Conservation (phyloP, 2,888 invertebrate genomes). For the Zele albiditarsus region DNA sequence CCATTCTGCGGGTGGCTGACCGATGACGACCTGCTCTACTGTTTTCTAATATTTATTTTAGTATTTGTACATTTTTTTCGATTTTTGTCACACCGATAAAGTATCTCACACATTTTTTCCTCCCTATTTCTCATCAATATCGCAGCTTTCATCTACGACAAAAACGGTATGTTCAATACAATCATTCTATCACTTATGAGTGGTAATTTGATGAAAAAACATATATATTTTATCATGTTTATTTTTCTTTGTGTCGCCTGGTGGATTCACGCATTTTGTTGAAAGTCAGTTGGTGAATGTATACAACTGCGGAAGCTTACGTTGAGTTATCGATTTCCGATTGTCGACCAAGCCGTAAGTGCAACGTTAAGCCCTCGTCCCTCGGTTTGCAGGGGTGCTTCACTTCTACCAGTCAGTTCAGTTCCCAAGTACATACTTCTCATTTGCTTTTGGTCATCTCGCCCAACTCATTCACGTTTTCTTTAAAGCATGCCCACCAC, state of each 20-base stretch:
- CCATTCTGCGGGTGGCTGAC: slow-evolving; percentile 56
- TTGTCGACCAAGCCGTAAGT: slow-evolving; percentile 44
- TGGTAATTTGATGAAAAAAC: background rate
- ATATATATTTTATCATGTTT: background rate
- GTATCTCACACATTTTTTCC: background rate
- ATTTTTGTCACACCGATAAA: background rate
- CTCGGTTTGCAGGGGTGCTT: slow-evolving; percentile 36
- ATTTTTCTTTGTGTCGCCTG: background rate
- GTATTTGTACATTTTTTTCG: slow-evolving; percentile 12
- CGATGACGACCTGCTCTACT: slow-evolving; percentile 47
- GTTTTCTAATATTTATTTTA: background rate
- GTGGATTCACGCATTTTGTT: background rate
- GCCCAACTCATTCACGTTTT: background rate
- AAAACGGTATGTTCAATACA: no score
- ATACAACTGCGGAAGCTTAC: slow-evolving; percentile 33
- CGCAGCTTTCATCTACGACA: no score
- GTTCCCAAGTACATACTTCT: background rate
- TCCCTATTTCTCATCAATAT: background rate
- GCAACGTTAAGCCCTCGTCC: slow-evolving; percentile 46
- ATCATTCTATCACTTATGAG: no score
- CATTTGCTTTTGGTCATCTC: background rate
- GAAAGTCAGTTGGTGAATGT: slow-evolving; percentile 14
- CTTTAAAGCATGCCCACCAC: background rate
- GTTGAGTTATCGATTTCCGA: slow-evolving; percentile 52
- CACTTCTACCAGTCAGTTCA: slow-evolving; percentile 23